Base-by-base conservation (phyloP, 2,113 vertebrate species). In the Alligator mississippiensis region DNA sequence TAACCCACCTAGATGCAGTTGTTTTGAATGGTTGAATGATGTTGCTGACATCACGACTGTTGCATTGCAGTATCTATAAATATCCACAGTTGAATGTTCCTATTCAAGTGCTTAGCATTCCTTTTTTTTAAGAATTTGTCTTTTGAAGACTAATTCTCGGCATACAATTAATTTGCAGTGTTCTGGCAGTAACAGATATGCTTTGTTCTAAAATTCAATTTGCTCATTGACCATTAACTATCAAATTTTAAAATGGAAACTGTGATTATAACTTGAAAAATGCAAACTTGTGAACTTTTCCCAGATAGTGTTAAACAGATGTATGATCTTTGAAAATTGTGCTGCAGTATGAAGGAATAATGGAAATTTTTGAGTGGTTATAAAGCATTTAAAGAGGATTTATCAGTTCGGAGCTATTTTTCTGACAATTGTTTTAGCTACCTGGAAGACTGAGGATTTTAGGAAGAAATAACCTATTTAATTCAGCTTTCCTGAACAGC, bases 41-140 rank as follows among this genome's bases (percentile, higher is more conserved):
- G 84, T 62, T 75, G 95, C 95, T 96, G 90, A 96, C 95, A 88
- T 95, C 94, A 68, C 86, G 21, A 3, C 25, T 95, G 93, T 96
- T 97, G 95, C 94, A 89, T 91, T 97, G 95, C 95, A 0, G 95
- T n/a, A 59, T 84, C 95, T 96, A 34, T 87, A 90, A 94, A 93
- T 94, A 94, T 28, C 94, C 57, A 83, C 30, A 14, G 5, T 17
- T 94, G 63, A 63, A 9, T 77, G 25, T 82, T 87, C 68, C 68
- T 22, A 1, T 18, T 61, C n/a, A 47, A 27, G 47, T 76, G 63
- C 80, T 80, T 58, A 11, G 30, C 6, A 18, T 77, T 78, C 55
- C 54, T n/a, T 75, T 88, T 30, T 58, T 61, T 12, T 59, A 70
- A 21, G 28, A 4, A 27, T 66, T 81, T 72, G 11, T 75, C 58